Percentiles rank a stretch among this genome's conserved stretches.
Evolutionary conservation across 2,797 vertebrate species (phyloP).

Genomic region (Parambassis ranga): DNA sequence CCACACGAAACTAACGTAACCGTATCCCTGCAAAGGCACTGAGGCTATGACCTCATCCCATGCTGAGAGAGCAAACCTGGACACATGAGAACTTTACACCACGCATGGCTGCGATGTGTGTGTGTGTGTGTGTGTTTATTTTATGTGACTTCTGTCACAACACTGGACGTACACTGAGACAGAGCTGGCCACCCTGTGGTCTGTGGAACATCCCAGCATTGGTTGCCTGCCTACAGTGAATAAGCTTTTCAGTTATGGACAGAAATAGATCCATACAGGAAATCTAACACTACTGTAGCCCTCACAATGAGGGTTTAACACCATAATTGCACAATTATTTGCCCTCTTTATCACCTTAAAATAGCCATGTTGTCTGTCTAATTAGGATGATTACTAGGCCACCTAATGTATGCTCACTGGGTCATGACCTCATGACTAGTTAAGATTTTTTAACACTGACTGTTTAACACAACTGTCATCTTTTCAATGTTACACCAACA

Average conservation of each 20-base stretch:
- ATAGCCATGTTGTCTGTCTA: background rate
- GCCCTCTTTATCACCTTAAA: background rate
- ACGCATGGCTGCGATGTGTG: conserved; percentile 30
- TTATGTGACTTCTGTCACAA: conserved; percentile 41
- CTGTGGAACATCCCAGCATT: conserved; percentile 41
- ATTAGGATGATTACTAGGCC: conserved; percentile 12
- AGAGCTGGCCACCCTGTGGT: conserved; percentile 9
- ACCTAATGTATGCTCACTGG: background rate
- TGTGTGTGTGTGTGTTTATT: conserved; percentile 3
- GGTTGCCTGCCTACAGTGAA: conserved; percentile 36
- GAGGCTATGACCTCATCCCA: conserved; percentile 61
- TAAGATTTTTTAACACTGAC: too few relatives aligned
- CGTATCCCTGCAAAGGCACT: conserved; percentile 41
- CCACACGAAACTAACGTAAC: conserved; percentile 58
- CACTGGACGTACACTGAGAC: conserved; percentile 18
- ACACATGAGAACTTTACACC: conserved; percentile 57
- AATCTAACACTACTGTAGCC: conserved; percentile 23
- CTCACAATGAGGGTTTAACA: conserved; percentile 41
- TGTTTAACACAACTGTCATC: too few relatives aligned
- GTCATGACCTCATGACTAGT: background rate
- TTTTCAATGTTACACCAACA: too few relatives aligned
- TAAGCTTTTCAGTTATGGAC: conserved; percentile 43
- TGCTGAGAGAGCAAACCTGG: conserved; percentile 51
- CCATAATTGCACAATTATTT: conserved; percentile 33
- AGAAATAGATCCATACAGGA: conserved; percentile 33